These are phyloP conservation scores for Syritta pipiens DNA, from an alignment of 2,888 invertebrate genomes.

Conservation along the genomic window DNA sequence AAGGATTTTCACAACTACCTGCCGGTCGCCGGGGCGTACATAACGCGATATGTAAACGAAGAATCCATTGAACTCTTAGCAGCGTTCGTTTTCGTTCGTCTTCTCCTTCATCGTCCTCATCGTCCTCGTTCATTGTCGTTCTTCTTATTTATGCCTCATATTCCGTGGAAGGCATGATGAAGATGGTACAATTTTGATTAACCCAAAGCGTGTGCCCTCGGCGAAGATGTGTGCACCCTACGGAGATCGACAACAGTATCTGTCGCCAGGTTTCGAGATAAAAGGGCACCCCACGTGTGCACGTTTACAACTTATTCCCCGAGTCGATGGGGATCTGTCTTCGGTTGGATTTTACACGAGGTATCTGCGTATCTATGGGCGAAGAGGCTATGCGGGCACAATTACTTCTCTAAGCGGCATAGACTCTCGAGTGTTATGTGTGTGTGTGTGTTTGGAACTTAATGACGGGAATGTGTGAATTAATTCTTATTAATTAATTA, in stretches of 20 bases:
- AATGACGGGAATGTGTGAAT: conserved; percentile 40
- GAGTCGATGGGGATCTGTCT: not conserved
- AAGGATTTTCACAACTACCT: conserved; percentile 15
- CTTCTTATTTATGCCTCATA: conserved; percentile 22
- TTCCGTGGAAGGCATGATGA: conserved; percentile 46
- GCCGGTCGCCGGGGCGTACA: not conserved
- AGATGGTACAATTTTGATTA: conserved; percentile 68
- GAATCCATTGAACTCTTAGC: conserved; percentile 58
- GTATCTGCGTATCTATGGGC: conserved; percentile 2
- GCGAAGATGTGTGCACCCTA: conserved; percentile 61
- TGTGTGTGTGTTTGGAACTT: too few species aligned
- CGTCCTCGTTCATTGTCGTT: conserved; percentile 2
- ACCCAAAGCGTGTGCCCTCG: conserved; percentile 56
- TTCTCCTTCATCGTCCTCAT: too few species aligned
- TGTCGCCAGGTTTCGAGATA: conserved; percentile 72
- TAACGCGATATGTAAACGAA: conserved; percentile 38
- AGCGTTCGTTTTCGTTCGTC: conserved; percentile 2
- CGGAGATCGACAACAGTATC: conserved; percentile 72
- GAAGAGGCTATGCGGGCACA: conserved; percentile 22
- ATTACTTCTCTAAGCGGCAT: conserved; percentile 18
- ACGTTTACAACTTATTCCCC: conserved; percentile 66
- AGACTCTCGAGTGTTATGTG: not conserved
- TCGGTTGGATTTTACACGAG: conserved; percentile 1
- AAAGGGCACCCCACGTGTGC: conserved; percentile 71
- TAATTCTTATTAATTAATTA: conserved; percentile 40